These are phyloP conservation scores for Bombus picipes DNA, from an alignment of 1,140 invertebrate genomes.

Conservation along the genomic window DNA sequence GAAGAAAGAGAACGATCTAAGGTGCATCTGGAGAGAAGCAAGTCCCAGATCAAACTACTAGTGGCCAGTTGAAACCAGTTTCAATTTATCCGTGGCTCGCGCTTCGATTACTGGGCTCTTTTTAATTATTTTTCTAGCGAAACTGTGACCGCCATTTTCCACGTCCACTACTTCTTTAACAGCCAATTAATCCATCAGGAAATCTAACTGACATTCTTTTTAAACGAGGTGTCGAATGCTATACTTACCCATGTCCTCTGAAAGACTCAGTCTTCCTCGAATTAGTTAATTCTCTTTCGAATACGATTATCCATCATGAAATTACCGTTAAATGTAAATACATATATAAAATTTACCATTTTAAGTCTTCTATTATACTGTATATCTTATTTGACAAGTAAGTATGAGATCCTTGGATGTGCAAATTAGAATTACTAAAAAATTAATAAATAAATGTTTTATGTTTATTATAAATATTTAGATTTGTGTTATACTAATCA, in stretches of 20 bases:
- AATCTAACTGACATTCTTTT: slow-evolving; percentile 3
- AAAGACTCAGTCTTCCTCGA: neutral
- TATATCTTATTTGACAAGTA: no score
- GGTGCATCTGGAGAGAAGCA: slow-evolving; percentile 37
- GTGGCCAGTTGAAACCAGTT: slow-evolving; percentile 75
- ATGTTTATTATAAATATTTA: no score
- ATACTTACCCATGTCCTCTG: neutral
- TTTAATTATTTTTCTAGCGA: slow-evolving; percentile 67
- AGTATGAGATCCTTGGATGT: no score
- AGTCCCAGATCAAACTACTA: slow-evolving; percentile 67
- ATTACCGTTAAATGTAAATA: neutral
- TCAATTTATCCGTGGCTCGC: slow-evolving; percentile 69
- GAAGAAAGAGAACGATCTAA: slow-evolving; percentile 34
- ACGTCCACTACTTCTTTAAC: slow-evolving; percentile 29
- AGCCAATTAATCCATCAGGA: slow-evolving; percentile 66
- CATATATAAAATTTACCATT: neutral
- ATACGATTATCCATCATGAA: neutral
- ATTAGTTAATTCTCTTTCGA: neutral
- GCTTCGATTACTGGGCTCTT: slow-evolving; percentile 57
- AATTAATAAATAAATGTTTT: no score
- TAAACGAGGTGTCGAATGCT: slow-evolving; percentile 38
- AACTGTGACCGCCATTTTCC: slow-evolving; percentile 18
- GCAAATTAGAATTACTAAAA: no score
- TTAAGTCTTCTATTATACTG: neutral
- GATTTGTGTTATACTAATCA: no score